phyloP scores from a whole-genome alignment of 2,888 invertebrate species.

The Pimpla rufipes region DNA sequence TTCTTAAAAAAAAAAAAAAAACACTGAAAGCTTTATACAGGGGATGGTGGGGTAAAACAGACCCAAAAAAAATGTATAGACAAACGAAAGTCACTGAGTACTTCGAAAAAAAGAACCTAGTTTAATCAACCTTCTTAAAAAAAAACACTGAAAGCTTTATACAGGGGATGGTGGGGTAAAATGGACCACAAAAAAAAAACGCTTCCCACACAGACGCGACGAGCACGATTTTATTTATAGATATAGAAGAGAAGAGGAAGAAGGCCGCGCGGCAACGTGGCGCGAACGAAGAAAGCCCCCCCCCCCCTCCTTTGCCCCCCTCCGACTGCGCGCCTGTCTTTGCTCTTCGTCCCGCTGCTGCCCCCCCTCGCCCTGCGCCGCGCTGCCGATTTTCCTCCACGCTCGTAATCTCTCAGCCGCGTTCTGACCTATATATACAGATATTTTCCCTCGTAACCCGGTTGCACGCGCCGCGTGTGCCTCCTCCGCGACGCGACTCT shows the following conservation, averaged over 20 bases:
- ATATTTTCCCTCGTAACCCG: constrained; percentile 47
- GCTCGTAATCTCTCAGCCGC: constrained; percentile 48
- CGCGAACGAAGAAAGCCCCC: constrained; percentile 76
- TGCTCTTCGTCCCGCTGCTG: neutral
- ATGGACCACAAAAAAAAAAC: too few relatives aligned
- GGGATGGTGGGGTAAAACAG: too few relatives aligned
- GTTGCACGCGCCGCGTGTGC: constrained; percentile 45
- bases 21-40: too few relatives aligned
- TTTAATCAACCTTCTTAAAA: too few relatives aligned
- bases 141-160: too few relatives aligned
- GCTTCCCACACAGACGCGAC: too few relatives aligned
- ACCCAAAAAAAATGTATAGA: too few relatives aligned
- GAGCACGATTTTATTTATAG: constrained; percentile 73
- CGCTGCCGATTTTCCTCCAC: constrained; percentile 56
- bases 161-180: too few relatives aligned
- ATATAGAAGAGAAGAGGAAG: constrained; percentile 70
- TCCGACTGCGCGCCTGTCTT: neutral
- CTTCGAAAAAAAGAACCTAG: too few relatives aligned
- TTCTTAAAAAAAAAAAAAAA: too few relatives aligned
- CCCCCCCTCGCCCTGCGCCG: neutral
- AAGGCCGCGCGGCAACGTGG: constrained; percentile 72
- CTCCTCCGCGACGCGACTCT: constrained; percentile 3
- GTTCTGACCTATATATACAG: constrained; percentile 18
- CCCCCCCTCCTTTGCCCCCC: constrained; percentile 51
- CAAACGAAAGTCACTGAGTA: too few relatives aligned